These are phyloP conservation scores for Drosophila neonasuta DNA, from an alignment of 2,888 invertebrate species.

Conservation along the genomic window DNA sequence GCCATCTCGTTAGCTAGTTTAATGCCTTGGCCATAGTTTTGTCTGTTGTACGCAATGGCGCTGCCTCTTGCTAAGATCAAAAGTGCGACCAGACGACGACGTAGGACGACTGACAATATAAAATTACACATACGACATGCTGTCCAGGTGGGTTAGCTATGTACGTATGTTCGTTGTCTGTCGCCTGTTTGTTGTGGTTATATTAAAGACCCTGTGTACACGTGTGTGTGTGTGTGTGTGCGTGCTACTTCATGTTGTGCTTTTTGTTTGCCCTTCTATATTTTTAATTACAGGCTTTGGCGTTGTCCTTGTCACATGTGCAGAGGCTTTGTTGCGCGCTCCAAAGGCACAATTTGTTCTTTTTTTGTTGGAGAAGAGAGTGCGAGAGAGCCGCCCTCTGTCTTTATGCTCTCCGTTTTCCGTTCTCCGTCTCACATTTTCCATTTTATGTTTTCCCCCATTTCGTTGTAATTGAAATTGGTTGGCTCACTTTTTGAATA, in stretches of 20 bases:
- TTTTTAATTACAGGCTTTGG: constrained; percentile 62
- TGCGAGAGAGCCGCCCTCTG: too few species aligned
- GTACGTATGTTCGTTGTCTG: not conserved
- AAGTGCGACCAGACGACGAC: constrained; percentile 41
- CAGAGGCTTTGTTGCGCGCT: constrained; percentile 16
- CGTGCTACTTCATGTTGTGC: constrained; percentile 26
- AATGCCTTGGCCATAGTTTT: constrained; percentile 41
- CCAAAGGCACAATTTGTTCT: constrained; percentile 18
- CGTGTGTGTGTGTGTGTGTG: constrained; percentile 6
- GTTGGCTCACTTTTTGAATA: constrained; percentile 28
- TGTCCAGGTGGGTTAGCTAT: constrained; percentile 43
- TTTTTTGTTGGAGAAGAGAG: too few species aligned
- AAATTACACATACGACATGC: constrained; percentile 72
- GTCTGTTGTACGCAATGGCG: constrained; percentile 17
- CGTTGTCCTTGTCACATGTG: constrained; percentile 53
- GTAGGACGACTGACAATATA: constrained; percentile 53
- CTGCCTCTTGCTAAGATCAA: constrained; percentile 57
- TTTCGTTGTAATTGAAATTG: constrained; percentile 39
- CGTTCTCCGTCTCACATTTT: constrained; percentile 10
- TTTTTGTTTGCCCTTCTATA: constrained; percentile 45
- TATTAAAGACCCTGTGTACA: constrained; percentile 22
- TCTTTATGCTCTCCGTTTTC: constrained; percentile 11
- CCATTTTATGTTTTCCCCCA: constrained; percentile 3
- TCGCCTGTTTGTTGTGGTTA: constrained; percentile 51
- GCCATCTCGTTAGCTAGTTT: constrained; percentile 51